Percentiles rank a stretch among this genome's conserved stretches.
phyloP scores from a whole-genome alignment of 35 echinoderm and acorn worm species.

The Ophiothrix spiculata region DNA sequence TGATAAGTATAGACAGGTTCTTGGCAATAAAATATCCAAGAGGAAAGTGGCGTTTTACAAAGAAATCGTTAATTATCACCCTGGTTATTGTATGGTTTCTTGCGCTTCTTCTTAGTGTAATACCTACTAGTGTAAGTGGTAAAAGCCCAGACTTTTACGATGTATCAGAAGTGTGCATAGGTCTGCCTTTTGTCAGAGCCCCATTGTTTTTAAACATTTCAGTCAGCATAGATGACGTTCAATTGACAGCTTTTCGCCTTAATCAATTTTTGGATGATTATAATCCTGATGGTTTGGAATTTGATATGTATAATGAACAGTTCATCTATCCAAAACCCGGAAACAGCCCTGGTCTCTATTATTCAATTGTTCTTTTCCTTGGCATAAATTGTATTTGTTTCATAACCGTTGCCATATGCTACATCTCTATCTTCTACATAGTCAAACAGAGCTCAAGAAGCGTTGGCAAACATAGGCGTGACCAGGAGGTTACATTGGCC shows the following conservation, averaged over 20 bases:
- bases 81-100: conserved; percentile 26
- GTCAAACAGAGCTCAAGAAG: not conserved
- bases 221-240: conserved; percentile 3
- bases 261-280: too few relatives aligned
- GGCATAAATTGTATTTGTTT: conserved; percentile 28
- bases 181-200: conserved; percentile 19
- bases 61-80: not conserved
- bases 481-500: conserved; percentile 37
- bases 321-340: too few relatives aligned
- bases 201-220: not conserved
- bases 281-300: too few relatives aligned
- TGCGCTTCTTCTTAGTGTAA: not conserved
- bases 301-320: too few relatives aligned
- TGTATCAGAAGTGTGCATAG: conserved; percentile 35
- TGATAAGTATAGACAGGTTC: conserved; percentile 52
- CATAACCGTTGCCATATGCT: conserved; percentile 15
- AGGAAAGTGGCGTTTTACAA: not conserved
- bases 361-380: conserved; percentile 33
- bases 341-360: not conserved
- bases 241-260: not conserved
- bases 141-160: conserved; percentile 14
- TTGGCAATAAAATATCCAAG: conserved; percentile 44
- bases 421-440: conserved; percentile 23
- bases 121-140: not conserved
- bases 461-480: not conserved